phyloP scores from a whole-genome alignment of 2,888 invertebrate species.

The Agrenia bidenticulata region DNA sequence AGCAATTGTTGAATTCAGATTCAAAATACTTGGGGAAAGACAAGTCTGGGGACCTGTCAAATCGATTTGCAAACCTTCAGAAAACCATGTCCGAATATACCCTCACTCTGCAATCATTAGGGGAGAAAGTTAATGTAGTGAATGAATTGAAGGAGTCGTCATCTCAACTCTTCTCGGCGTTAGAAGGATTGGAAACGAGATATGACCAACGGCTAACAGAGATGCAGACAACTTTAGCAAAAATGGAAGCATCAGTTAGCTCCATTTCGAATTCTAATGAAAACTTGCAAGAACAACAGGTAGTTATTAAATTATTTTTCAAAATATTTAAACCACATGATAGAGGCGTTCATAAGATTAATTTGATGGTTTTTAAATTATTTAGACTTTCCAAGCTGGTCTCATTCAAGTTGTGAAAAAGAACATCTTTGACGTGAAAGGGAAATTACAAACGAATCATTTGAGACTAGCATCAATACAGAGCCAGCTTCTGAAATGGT shows the following conservation, averaged over 20 bases:
- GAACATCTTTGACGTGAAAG: slow-evolving; percentile 34
- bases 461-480: slow-evolving; percentile 46
- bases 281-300: slow-evolving; percentile 50
- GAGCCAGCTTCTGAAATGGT: slow-evolving; percentile 47
- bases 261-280: slow-evolving; percentile 32
- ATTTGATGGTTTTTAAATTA: slow-evolving; percentile 8
- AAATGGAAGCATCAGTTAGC: slow-evolving; percentile 42
- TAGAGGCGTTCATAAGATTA: slow-evolving; percentile 16
- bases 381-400: slow-evolving; percentile 38
- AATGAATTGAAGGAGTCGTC: slow-evolving; percentile 41
- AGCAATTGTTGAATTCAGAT: background rate
- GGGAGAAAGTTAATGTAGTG: slow-evolving; percentile 37
- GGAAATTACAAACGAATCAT: slow-evolving; percentile 39
- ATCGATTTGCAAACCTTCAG: slow-evolving; percentile 24
- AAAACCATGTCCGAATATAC: slow-evolving; percentile 37
- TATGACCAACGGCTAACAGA: slow-evolving; percentile 46
- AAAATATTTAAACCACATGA: slow-evolving; percentile 13
- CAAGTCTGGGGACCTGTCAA: background rate
- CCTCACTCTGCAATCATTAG: slow-evolving; percentile 36
- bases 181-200: slow-evolving; percentile 46
- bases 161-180: slow-evolving; percentile 42
- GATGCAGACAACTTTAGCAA: slow-evolving; percentile 41
- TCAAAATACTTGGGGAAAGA: too few species aligned
- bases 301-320: slow-evolving; percentile 18
- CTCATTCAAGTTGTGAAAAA: slow-evolving; percentile 37